Evolutionary conservation across 2,888 invertebrate species (phyloP).

Genomic region (Cremastinae sp.): DNA sequence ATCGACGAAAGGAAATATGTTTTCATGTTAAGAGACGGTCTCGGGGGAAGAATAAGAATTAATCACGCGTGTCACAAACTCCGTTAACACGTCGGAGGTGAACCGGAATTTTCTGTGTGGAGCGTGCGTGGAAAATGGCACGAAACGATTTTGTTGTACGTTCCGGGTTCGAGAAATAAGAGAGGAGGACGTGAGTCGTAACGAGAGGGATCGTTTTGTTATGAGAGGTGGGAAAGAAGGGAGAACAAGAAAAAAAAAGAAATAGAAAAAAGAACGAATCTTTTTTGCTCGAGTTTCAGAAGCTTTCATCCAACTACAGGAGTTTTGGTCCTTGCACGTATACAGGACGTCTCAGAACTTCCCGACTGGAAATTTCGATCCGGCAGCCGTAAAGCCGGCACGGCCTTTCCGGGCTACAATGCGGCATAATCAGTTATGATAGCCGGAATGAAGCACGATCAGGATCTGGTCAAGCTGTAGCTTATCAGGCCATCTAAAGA

Average conservation of each 20-base stretch:
- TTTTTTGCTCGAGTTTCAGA: conserved; percentile 30
- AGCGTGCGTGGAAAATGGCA: background rate
- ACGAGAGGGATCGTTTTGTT: conserved; percentile 42
- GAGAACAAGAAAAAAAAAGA: conserved; percentile 23
- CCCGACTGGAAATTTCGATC: too few species aligned
- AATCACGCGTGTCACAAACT: background rate
- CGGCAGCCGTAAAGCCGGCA: too few species aligned
- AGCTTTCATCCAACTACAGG: conserved; percentile 7
- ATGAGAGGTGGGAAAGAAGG: conserved; percentile 19
- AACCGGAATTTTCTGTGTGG: background rate
- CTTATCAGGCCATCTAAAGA: too few species aligned
- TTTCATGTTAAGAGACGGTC: background rate
- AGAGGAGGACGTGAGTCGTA: conserved; percentile 17
- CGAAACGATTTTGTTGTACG: conserved; percentile 3
- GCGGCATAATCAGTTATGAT: too few species aligned
- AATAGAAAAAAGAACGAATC: conserved; percentile 24
- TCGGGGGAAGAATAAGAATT: background rate
- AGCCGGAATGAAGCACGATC: too few species aligned
- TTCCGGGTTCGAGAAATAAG: background rate
- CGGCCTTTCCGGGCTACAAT: too few species aligned
- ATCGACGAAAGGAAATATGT: background rate
- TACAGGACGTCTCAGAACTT: too few species aligned
- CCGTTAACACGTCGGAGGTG: background rate
- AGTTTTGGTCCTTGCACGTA: too few species aligned
- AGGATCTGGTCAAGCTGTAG: too few species aligned